phyloP scores from a whole-genome alignment of 2,888 invertebrate species.

The Drosophila suboccidentalis region DNA sequence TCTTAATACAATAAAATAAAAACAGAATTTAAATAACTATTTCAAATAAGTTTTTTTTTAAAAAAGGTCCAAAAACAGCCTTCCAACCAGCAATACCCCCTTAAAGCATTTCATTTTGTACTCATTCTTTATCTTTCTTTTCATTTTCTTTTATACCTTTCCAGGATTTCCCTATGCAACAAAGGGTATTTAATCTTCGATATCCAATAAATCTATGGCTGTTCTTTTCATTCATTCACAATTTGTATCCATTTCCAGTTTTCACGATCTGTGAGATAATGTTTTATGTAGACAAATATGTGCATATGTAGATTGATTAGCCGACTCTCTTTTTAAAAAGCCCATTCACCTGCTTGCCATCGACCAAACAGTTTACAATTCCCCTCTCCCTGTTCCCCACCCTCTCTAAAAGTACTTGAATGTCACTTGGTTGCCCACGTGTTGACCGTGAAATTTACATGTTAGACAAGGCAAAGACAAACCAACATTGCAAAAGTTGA shows the following conservation, averaged over 20 bases:
- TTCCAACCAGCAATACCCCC: no score
- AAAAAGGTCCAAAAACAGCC: no score
- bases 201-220: neutral
- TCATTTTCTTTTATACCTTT: neutral
- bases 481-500: constrained; percentile 34
- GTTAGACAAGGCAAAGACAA: constrained; percentile 42
- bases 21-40: no score
- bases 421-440: constrained; percentile 49
- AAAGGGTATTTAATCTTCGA: neutral
- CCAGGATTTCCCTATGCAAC: neutral
- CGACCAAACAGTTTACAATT: constrained; percentile 17
- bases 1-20: no score
- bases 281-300: constrained; percentile 13
- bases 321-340: constrained; percentile 21
- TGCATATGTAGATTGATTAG: constrained; percentile 46
- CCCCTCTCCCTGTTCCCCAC: constrained; percentile 14
- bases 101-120: no score
- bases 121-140: neutral
- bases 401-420: constrained; percentile 20
- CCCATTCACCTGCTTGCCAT: constrained; percentile 47
- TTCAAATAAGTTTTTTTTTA: no score
- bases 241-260: neutral
- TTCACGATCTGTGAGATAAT: neutral
- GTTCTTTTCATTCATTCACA: constrained; percentile 2
- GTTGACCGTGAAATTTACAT: constrained; percentile 69